Percentiles rank a stretch among this genome's conserved stretches.
Evolutionary conservation across 2,888 invertebrate genomes (phyloP).

Genomic region (Drosophila neotestacea): DNA sequence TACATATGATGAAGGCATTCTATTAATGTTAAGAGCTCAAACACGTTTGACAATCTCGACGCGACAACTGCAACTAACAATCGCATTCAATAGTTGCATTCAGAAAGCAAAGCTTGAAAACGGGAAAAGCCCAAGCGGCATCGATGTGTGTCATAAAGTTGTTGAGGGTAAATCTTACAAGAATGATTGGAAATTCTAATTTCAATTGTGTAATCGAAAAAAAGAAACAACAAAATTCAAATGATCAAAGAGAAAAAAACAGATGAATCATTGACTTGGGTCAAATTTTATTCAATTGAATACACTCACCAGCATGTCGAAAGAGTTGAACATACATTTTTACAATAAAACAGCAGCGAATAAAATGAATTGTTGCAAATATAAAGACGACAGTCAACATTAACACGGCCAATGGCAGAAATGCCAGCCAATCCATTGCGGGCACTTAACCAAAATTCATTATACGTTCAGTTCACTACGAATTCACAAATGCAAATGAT

Average conservation of each 20-base stretch:
- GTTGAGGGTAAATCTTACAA: background rate
- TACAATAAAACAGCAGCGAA: slow-evolving; percentile 50
- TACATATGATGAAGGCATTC: slow-evolving; percentile 1
- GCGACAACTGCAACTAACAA: slow-evolving; percentile 27
- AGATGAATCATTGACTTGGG: background rate
- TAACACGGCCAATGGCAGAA: slow-evolving; percentile 43
- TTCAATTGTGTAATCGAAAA: background rate
- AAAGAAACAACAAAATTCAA: background rate
- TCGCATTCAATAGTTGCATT: background rate
- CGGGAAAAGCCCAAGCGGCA: slow-evolving; percentile 9
- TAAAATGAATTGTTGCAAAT: slow-evolving; percentile 38
- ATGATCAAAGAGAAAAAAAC: background rate
- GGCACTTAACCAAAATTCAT: slow-evolving; percentile 12
- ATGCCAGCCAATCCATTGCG: slow-evolving; percentile 48
- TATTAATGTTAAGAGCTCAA: background rate
- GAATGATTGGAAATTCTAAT: slow-evolving; percentile 6
- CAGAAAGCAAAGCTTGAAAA: background rate
- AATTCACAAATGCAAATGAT: slow-evolving; percentile 53
- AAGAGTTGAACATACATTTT: slow-evolving; percentile 48
- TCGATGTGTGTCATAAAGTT: slow-evolving; percentile 1
- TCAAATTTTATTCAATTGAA: background rate
- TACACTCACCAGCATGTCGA: slow-evolving; percentile 45
- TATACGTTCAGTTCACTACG: slow-evolving; percentile 37
- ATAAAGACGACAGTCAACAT: slow-evolving; percentile 22
- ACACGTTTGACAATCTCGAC: slow-evolving; percentile 27